A percentile compares a stretch with the other conserved stretches of the same genome.
Evolutionary conservation across 2,888 invertebrate species (phyloP).

Genomic region (Stenodera caucasica): DNA sequence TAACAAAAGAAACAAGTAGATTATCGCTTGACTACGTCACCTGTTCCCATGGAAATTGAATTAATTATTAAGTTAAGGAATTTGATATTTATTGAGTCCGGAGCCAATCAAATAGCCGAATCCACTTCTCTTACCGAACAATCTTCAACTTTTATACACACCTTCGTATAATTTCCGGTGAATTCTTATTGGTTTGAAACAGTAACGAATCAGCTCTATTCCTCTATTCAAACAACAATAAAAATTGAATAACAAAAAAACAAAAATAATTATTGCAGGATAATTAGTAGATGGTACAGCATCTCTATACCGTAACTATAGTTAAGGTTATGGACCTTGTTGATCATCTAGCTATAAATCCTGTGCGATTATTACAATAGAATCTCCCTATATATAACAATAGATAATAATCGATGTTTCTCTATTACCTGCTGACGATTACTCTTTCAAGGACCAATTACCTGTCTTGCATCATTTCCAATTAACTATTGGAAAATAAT

Average conservation of each 20-base stretch:
- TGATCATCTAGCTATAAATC: constrained; percentile 46
- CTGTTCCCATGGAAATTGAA: neutral
- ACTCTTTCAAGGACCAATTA: constrained; percentile 20
- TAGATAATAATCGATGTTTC: constrained; percentile 37
- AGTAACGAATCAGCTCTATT: constrained; percentile 41
- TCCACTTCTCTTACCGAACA: constrained; percentile 16
- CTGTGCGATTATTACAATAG: constrained; percentile 41
- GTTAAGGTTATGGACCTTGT: constrained; percentile 46
- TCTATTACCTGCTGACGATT: constrained; percentile 26
- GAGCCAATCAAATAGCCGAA: constrained; percentile 2
- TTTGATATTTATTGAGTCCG: neutral
- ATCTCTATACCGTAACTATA: constrained; percentile 25
- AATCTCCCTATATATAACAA: constrained; percentile 23
- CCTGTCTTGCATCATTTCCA: neutral
- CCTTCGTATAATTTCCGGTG: constrained; percentile 42
- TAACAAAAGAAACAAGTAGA: neutral
- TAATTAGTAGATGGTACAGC: constrained; percentile 35
- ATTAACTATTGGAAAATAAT: no score
- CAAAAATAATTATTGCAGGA: neutral
- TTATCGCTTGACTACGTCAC: neutral
- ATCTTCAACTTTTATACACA: constrained; percentile 28
- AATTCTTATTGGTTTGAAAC: constrained; percentile 43
- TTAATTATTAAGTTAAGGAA: neutral
- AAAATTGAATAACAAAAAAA: neutral
- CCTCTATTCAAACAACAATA: constrained; percentile 16